These are phyloP conservation scores for Onychomys arenicola DNA, from an alignment of 2,797 vertebrate genomes.

Conservation along the genomic window DNA sequence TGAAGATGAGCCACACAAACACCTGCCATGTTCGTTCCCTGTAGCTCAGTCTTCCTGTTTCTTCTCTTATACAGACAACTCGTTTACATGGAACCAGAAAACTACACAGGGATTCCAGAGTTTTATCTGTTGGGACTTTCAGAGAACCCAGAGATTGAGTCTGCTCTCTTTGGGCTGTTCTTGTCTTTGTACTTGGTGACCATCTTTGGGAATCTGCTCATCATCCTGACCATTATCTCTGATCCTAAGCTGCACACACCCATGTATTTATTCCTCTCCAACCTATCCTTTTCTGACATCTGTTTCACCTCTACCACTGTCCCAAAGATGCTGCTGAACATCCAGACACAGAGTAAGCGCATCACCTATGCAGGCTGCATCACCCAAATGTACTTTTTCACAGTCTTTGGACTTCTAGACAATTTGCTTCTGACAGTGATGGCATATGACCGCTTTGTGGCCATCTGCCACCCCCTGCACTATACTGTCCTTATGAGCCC, in stretches of 20 bases:
- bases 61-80: not conserved
- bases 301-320: slow-evolving; percentile 50
- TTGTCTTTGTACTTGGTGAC: slow-evolving; percentile 33
- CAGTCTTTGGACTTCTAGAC: slow-evolving; percentile 1
- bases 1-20: not conserved
- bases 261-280: slow-evolving; percentile 51
- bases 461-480: slow-evolving; percentile 12
- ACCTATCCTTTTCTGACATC: slow-evolving; percentile 36
- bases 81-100: not conserved
- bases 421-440: slow-evolving; percentile 40
- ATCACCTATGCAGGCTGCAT: not conserved
- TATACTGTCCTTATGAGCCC: not conserved
- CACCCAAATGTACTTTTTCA: slow-evolving; percentile 47
- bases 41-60: not conserved
- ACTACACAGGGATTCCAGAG: not conserved
- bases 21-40: not conserved
- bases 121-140: slow-evolving; percentile 52
- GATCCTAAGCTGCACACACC: slow-evolving; percentile 23
- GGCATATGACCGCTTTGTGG: slow-evolving; percentile 47
- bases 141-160: slow-evolving; percentile 12
- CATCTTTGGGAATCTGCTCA: not conserved
- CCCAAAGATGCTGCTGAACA: slow-evolving; percentile 53
- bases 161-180: slow-evolving; percentile 15
- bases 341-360: not conserved
- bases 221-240: not conserved